phyloP scores from a whole-genome alignment of 2,113 vertebrate species.

The Rhinogobius similis region DNA sequence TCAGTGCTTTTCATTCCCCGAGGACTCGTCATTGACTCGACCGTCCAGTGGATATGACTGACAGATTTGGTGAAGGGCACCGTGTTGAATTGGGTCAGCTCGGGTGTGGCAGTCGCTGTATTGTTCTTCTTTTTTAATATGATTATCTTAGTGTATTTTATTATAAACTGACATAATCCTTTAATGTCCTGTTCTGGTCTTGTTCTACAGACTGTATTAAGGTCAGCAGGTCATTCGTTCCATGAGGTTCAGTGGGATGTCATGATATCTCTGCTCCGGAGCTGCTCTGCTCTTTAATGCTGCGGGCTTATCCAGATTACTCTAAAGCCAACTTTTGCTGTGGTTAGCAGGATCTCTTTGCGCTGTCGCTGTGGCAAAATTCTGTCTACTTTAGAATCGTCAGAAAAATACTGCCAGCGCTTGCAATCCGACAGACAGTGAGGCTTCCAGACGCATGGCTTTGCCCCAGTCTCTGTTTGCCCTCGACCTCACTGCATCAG shows the following conservation, averaged over 20 bases:
- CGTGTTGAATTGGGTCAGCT: slow-evolving; percentile 65
- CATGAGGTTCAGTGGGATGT: slow-evolving; percentile 36
- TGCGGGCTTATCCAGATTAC: slow-evolving; percentile 64
- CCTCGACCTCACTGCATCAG: neutral
- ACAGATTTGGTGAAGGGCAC: slow-evolving; percentile 52
- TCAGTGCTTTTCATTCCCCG: slow-evolving; percentile 31
- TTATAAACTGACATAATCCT: neutral
- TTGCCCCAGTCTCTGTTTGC: neutral
- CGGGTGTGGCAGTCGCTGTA: slow-evolving; percentile 66
- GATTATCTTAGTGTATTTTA: slow-evolving; percentile 26
- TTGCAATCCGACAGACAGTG: slow-evolving; percentile 20
- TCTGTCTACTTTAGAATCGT: slow-evolving; percentile 25
- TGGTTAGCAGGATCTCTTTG: slow-evolving; percentile 49
- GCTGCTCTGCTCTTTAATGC: slow-evolving; percentile 51
- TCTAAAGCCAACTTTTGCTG: slow-evolving; percentile 55
- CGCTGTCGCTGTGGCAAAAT: slow-evolving; percentile 17
- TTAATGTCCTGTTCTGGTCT: neutral
- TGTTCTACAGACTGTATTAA: slow-evolving; percentile 35
- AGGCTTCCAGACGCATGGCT: neutral
- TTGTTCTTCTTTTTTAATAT: slow-evolving; percentile 70
- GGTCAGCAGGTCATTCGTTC: slow-evolving; percentile 48
- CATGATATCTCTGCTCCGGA: slow-evolving; percentile 47
- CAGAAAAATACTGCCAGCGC: slow-evolving; percentile 19
- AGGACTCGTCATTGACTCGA: slow-evolving; percentile 47
- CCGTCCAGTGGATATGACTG: slow-evolving; percentile 64